phyloP scores from a whole-genome alignment of 1,140 invertebrate genomes.

The Listronotus bonariensis region DNA sequence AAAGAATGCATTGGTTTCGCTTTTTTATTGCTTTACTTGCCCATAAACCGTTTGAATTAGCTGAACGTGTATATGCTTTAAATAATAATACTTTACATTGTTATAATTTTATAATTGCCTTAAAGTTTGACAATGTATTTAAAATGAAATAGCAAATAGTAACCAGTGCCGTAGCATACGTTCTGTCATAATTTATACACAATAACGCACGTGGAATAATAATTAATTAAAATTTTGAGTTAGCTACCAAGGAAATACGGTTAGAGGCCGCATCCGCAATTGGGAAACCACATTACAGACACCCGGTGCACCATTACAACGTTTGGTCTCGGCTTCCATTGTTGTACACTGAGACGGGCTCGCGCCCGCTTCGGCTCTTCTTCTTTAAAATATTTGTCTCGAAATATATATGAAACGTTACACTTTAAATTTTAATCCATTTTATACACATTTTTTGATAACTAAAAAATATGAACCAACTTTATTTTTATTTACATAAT shows the following conservation, averaged over 20 bases:
- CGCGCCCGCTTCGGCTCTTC: slow-evolving; percentile 9
- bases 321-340: slow-evolving; percentile 29
- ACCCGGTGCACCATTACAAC: slow-evolving; percentile 37
- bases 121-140: background rate
- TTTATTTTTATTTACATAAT: no score
- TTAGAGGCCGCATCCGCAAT: slow-evolving; percentile 34
- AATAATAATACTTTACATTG: no score
- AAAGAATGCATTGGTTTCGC: no score
- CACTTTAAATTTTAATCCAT: slow-evolving; percentile 1
- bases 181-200: slow-evolving; percentile 26
- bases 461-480: no score
- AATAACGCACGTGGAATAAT: slow-evolving; percentile 40
- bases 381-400: slow-evolving; percentile 6
- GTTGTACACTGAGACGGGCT: slow-evolving; percentile 22
- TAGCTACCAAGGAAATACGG: slow-evolving; percentile 35
- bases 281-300: slow-evolving; percentile 39
- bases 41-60: no score
- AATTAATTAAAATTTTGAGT: slow-evolving; percentile 40
- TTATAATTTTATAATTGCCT: background rate
- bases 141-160: slow-evolving; percentile 14
- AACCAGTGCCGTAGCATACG: slow-evolving; percentile 15
- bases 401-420: background rate
- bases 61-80: no score
- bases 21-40: no score
- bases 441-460: no score